Evolutionary conservation across 2,113 vertebrate species (phyloP).

Genomic region (Phrynosoma platyrhinos): DNA sequence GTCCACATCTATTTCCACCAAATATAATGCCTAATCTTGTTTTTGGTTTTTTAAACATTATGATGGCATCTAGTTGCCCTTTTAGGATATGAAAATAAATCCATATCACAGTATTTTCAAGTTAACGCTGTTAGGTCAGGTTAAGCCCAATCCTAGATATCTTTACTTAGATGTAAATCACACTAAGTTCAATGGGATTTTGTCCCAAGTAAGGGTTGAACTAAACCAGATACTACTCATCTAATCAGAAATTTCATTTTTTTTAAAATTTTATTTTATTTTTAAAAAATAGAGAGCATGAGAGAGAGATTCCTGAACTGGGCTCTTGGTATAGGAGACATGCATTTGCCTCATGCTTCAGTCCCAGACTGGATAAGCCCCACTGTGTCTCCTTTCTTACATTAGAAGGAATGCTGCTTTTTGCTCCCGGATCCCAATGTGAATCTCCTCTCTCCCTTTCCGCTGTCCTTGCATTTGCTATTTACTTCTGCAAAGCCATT

Average conservation of each 20-base stretch:
- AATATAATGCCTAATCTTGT: slow-evolving; percentile 5
- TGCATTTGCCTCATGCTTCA: no score
- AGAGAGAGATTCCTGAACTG: no score
- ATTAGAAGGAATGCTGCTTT: no score
- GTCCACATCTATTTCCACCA: background rate
- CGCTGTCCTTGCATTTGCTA: no score
- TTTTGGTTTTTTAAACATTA: background rate
- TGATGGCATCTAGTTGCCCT: background rate
- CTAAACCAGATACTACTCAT: background rate
- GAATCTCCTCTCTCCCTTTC: no score
- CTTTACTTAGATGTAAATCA: background rate
- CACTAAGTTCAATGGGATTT: background rate
- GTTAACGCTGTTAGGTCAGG: background rate
- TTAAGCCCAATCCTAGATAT: background rate
- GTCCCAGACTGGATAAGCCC: no score
- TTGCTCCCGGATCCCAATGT: no score
- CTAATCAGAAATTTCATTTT: background rate
- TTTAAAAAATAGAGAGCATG: background rate
- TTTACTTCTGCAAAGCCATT: no score
- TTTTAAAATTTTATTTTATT: background rate
- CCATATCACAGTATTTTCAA: background rate
- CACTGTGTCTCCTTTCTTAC: no score
- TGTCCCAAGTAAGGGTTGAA: background rate
- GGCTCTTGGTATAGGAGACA: no score
- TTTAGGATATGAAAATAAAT: background rate